Base-by-base conservation (phyloP, 2,888 invertebrate species). In the Syrphus vitripennis region DNA sequence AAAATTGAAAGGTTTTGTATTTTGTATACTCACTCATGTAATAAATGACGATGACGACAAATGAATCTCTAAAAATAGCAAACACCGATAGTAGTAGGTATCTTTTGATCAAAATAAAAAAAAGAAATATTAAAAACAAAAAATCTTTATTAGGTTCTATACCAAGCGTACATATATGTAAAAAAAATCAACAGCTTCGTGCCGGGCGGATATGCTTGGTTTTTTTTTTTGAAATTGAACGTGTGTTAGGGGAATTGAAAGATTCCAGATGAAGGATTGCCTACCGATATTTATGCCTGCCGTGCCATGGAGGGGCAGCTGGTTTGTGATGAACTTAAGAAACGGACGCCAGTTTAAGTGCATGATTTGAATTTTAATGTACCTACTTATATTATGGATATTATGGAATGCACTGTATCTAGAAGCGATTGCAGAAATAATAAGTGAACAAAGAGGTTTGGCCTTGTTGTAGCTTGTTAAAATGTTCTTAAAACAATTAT, bases 51-150 rank as follows among this genome's bases (percentile, higher is more conserved):
- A 57, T 79, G 69, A 75, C 75, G 74, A 70, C 75, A 75, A 83
- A 83, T 80, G 80, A 80, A 83, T 80, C 83, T 83, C 83, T 80
- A 83, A 83, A 83, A 83, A 83, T 83, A 83, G 67, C 55, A 82
- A 61, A 59, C 42, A 69, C 53, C 40, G 19, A 67, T 40, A 63
- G 79, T 10, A 12, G 31, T 50, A 50, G 50, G 50, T 79, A 79
- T 79, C 74, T 74, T 61, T 69, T 16, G 45, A 69, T 67, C 67
- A 50, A 67, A 67, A 50, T 50, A 31, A 50, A 16, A 61, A 40
- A 40, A 65, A 29, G 14, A 63, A 16, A 65, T n/a, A 14, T 24
- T n/a, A 45, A 63, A 45, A 63, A 26, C 26, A 4, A 70, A 61
- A 50, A 72, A 83, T 74, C 53, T 74, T 74, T 79, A 79, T 71